Evolutionary conservation across 2,888 invertebrate species (phyloP).

Genomic region (Microctonus hyperodae): DNA sequence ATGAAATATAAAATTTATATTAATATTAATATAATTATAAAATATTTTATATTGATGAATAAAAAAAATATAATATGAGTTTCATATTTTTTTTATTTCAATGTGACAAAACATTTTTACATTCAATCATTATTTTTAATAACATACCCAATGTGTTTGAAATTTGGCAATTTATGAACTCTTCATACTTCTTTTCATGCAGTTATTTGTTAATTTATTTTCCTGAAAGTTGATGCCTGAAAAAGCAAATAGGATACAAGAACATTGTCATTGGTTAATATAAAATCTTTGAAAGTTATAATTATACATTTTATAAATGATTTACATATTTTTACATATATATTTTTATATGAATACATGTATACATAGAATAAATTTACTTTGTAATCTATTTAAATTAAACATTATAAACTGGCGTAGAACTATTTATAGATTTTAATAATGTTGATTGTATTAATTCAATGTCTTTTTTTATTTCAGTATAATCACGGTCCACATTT

Average conservation of each 20-base stretch:
- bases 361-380: neutral
- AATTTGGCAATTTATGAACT: neutral
- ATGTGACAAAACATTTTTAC: neutral
- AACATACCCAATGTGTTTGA: neutral
- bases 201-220: neutral
- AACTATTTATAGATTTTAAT: conserved; percentile 26
- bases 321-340: too few relatives aligned
- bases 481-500: conserved; percentile 14
- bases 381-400: neutral
- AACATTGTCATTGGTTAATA: neutral
- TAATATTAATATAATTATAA: neutral
- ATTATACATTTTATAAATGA: neutral
- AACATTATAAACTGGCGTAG: conserved; percentile 20
- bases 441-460: conserved; percentile 27
- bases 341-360: neutral
- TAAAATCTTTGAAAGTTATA: neutral
- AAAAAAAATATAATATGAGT: neutral
- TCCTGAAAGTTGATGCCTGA: neutral
- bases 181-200: neutral
- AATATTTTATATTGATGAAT: neutral
- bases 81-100: too few relatives aligned
- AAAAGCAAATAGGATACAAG: neutral
- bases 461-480: conserved; percentile 18
- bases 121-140: neutral
- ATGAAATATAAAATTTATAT: neutral